A percentile compares a stretch with the other conserved stretches of the same genome.
Evolutionary conservation across 2,113 vertebrate species (phyloP).

Genomic region (Nettapus auritus): DNA sequence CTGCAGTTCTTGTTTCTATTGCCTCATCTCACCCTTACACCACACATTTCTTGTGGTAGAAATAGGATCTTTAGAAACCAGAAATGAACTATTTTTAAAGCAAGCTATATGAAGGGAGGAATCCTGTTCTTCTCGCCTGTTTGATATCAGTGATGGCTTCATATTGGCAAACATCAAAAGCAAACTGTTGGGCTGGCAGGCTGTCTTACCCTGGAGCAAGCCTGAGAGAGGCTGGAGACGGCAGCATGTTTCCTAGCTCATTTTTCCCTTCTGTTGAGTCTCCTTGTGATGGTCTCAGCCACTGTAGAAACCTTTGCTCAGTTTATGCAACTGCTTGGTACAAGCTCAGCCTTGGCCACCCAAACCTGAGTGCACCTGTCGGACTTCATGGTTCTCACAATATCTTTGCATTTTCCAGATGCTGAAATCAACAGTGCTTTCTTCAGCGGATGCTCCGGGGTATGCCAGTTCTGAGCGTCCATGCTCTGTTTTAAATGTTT

Average conservation of each 20-base stretch:
- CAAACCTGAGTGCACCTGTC: neutral
- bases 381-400: neutral
- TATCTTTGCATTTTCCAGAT: neutral
- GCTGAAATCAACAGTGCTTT: neutral
- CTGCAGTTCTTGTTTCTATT: neutral
- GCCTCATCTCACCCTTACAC: neutral
- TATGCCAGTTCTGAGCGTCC: neutral
- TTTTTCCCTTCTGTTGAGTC: accelerated
- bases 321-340: neutral
- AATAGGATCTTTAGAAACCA: neutral
- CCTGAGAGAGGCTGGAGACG: neutral
- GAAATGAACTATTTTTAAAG: neutral
- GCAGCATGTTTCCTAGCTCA: neutral
- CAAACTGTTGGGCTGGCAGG: neutral
- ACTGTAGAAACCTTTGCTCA: neutral
- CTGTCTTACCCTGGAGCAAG: neutral
- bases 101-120: neutral
- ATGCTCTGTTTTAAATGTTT: neutral
- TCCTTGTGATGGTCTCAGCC: neutral
- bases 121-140: neutral
- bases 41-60: neutral
- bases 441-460: neutral
- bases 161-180: neutral
- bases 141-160: neutral
- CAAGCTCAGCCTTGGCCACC: neutral